These are phyloP conservation scores for Gonioctena quinquepunctata DNA, from an alignment of 1,140 invertebrate genomes.

Conservation along the genomic window DNA sequence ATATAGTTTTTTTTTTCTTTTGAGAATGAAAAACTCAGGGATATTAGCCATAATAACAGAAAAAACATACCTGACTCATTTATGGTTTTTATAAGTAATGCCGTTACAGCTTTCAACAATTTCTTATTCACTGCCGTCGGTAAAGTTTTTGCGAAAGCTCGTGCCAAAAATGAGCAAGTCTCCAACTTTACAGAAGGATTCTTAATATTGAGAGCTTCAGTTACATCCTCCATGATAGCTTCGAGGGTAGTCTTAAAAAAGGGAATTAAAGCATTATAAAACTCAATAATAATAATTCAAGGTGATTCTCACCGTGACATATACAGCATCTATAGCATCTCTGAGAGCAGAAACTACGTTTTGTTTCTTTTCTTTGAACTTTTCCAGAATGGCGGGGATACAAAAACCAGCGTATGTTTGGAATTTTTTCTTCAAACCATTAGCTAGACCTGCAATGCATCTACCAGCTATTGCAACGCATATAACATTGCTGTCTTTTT, in stretches of 20 bases:
- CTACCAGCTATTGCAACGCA: constrained; percentile 87
- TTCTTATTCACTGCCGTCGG: constrained; percentile 89
- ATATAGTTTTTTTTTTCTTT: too few relatives aligned
- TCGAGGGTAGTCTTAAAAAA: constrained; percentile 90
- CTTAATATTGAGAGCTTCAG: constrained; percentile 89
- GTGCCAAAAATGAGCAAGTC: constrained; percentile 84
- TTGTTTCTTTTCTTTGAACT: constrained; percentile 97
- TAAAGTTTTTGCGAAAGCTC: constrained; percentile 80
- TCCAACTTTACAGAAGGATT: constrained; percentile 94
- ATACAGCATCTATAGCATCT: constrained; percentile 93
- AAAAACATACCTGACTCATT: constrained; percentile 74
- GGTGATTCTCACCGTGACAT: constrained; percentile 64
- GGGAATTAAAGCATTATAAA: too few relatives aligned
- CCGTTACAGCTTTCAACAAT: constrained; percentile 81
- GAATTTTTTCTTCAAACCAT: constrained; percentile 88
- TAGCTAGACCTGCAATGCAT: constrained; percentile 81
- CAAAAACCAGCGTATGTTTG: constrained; percentile 80
- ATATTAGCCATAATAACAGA: too few relatives aligned
- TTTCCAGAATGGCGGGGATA: constrained; percentile 83
- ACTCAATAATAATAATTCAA: too few relatives aligned
- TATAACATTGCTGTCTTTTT: constrained; percentile 95
- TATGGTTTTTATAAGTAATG: constrained; percentile 81
- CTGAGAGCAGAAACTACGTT: constrained; percentile 84
- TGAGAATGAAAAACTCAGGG: too few relatives aligned
- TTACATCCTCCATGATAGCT: constrained; percentile 81